A percentile compares a stretch with the other conserved stretches of the same genome.
These are phyloP conservation scores for Okamejei kenojei DNA, from an alignment of 2,797 vertebrate species.

Conservation along the genomic window DNA sequence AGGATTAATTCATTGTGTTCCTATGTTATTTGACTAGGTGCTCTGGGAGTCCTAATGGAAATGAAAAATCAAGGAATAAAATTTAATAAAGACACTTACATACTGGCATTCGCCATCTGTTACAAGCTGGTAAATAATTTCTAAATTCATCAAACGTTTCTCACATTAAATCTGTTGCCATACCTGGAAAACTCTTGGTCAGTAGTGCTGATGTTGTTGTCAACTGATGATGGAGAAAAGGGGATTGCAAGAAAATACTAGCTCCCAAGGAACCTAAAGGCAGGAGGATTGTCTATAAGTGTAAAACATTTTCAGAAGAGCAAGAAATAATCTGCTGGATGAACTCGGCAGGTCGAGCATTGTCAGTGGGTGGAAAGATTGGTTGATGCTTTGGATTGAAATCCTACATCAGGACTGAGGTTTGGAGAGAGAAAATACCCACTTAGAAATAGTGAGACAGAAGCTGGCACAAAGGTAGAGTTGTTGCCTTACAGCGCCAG, in stretches of 20 bases:
- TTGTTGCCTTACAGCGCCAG: too few species aligned
- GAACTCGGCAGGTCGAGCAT: too few species aligned
- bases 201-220: neutral
- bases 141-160: neutral
- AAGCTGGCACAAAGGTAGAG: too few species aligned
- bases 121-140: conserved; percentile 77
- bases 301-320: neutral
- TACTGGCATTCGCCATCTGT: conserved; percentile 71
- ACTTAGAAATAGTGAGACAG: too few species aligned
- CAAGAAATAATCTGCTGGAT: too few species aligned
- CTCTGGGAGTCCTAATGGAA: conserved; percentile 67
- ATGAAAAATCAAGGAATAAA: conserved; percentile 71
- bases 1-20: neutral
- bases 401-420: too few species aligned
- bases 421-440: too few species aligned
- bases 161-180: neutral
- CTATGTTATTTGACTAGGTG: conserved; percentile 56
- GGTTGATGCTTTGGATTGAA: too few species aligned
- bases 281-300: neutral
- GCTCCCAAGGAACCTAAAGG: neutral
- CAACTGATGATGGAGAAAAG: neutral
- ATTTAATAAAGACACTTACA: conserved; percentile 71
- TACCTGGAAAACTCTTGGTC: neutral
- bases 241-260: neutral
- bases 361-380: too few species aligned